Evolutionary conservation across 2,888 invertebrate genomes (phyloP).

Genomic region (Dicranocentrus wangi): DNA sequence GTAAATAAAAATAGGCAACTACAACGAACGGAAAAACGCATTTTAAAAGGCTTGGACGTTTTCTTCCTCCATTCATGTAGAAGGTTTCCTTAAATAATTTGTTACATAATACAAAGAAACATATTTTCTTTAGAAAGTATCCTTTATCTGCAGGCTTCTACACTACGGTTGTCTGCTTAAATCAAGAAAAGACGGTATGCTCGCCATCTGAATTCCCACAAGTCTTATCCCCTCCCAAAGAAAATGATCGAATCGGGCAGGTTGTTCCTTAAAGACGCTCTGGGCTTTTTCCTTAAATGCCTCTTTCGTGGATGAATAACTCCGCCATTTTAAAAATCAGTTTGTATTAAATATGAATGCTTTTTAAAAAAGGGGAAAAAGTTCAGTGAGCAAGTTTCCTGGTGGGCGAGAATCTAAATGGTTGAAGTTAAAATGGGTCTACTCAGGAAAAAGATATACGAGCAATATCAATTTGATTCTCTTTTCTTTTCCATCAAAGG

Average conservation of each 20-base stretch:
- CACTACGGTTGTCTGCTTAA: conserved; percentile 53
- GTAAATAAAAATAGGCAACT: too few relatives aligned
- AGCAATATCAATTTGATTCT: conserved; percentile 56
- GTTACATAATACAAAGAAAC: not conserved
- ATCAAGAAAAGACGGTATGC: conserved; percentile 19
- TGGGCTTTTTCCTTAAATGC: conserved; percentile 19
- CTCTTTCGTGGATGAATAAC: conserved; percentile 56
- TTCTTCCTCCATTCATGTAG: too few relatives aligned
- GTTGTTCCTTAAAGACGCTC: conserved; percentile 19
- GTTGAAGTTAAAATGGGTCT: not conserved
- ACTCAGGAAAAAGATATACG: conserved; percentile 21
- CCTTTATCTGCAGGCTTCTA: conserved; percentile 39
- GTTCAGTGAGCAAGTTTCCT: conserved; percentile 5
- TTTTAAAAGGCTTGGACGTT: too few relatives aligned
- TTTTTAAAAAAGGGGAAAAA: conserved; percentile 4
- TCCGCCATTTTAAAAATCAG: conserved; percentile 60
- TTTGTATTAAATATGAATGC: conserved; percentile 30
- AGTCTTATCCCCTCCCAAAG: conserved; percentile 36
- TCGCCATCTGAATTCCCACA: conserved; percentile 55
- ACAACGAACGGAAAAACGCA: too few relatives aligned
- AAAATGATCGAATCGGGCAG: conserved; percentile 33
- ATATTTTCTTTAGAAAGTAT: too few relatives aligned
- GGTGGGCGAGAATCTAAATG: conserved; percentile 47
- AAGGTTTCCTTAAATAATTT: not conserved
- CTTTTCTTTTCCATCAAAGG: conserved; percentile 49